Evolutionary conservation across 2,113 vertebrate genomes (phyloP).

Genomic region (Ahaetulla prasina): DNA sequence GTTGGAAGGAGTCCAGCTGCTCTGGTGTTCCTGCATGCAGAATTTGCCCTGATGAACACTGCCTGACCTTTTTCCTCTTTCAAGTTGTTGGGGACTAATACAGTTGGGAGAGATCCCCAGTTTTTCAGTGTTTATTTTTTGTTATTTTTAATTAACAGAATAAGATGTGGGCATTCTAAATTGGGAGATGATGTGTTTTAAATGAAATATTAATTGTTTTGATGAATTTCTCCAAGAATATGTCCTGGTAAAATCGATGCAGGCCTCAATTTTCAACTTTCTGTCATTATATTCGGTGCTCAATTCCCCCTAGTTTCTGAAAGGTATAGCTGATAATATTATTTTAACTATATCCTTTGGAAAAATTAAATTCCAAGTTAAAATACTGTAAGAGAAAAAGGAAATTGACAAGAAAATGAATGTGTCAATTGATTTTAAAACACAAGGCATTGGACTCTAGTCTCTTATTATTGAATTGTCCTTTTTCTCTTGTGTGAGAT

Average conservation of each 20-base stretch:
- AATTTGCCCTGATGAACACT: conserved; percentile 52
- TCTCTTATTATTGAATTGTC: not conserved
- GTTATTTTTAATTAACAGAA: not conserved
- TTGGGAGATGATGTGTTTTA: too few species aligned
- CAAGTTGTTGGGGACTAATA: conserved; percentile 20
- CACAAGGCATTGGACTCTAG: not conserved
- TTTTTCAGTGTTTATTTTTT: not conserved
- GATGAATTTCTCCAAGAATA: not conserved
- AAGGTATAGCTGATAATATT: not conserved
- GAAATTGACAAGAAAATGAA: not conserved
- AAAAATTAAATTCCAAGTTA: not conserved
- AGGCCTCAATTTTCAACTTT: not conserved
- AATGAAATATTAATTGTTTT: not conserved
- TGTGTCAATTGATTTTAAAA: not conserved
- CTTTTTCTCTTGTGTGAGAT: not conserved
- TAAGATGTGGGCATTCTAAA: not conserved
- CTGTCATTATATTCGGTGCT: not conserved
- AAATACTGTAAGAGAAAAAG: not conserved
- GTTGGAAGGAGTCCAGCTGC: conserved; percentile 47
- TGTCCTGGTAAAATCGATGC: not conserved
- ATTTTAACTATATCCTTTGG: not conserved
- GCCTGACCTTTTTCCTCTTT: conserved; percentile 54
- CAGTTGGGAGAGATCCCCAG: not conserved
- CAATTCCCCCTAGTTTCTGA: not conserved
- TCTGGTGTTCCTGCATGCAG: conserved; percentile 45